These are phyloP conservation scores for Microchrysa polita DNA, from an alignment of 2,888 invertebrate species.

Conservation along the genomic window DNA sequence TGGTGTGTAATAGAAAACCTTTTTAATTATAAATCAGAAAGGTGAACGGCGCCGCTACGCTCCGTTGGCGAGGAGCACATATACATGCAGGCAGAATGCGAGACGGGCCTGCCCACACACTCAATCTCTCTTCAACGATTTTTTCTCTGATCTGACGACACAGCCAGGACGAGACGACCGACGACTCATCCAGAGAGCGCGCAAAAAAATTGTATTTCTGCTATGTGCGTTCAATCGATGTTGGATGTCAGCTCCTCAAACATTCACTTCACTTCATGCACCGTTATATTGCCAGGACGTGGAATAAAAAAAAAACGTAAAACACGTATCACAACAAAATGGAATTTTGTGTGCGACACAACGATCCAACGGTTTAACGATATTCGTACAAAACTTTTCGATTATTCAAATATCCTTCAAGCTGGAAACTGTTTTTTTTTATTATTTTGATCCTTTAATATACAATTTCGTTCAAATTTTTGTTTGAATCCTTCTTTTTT, in stretches of 20 bases:
- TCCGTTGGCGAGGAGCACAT: too few relatives aligned
- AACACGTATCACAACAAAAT: too few relatives aligned
- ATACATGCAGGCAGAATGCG: too few relatives aligned
- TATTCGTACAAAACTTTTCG: neutral
- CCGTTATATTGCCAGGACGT: neutral
- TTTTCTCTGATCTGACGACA: too few relatives aligned
- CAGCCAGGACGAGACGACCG: neutral
- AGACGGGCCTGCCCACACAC: too few relatives aligned
- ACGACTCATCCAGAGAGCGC: slow-evolving; percentile 30
- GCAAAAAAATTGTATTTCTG: too few relatives aligned
- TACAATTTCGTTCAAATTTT: neutral
- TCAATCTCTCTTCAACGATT: too few relatives aligned
- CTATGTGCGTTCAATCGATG: slow-evolving; percentile 26
- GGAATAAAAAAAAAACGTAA: neutral
- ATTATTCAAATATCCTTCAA: too few relatives aligned
- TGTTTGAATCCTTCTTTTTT: neutral
- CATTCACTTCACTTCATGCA: slow-evolving; percentile 27
- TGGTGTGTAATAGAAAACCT: slow-evolving; percentile 44
- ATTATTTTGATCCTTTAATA: slow-evolving; percentile 2
- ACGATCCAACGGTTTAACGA: neutral
- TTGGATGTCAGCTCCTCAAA: slow-evolving; percentile 16
- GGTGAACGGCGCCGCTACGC: too few relatives aligned
- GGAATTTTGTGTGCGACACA: too few relatives aligned
- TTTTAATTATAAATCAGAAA: slow-evolving; percentile 43
- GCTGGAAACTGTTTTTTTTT: neutral